Conservation (phyloP, 1,140 invertebrate species). For the Ostrea denselamellosa region DNA sequence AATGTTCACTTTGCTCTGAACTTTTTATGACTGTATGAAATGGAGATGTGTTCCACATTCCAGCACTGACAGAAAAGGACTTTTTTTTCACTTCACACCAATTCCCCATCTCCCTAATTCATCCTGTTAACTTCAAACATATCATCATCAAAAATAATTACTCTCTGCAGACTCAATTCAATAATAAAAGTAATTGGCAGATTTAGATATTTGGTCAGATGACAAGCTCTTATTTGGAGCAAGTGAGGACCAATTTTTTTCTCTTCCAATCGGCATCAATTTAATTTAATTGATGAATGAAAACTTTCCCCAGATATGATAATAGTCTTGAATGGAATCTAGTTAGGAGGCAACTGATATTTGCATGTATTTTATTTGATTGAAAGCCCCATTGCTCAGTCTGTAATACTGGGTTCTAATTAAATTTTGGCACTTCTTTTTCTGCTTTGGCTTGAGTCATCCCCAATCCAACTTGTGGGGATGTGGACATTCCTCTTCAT, state of each 20-base stretch:
- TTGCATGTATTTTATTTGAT: slow-evolving; percentile 38
- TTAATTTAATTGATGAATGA: slow-evolving; percentile 40
- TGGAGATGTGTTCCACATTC: neutral
- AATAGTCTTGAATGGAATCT: slow-evolving; percentile 33
- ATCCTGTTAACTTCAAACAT: slow-evolving; percentile 20
- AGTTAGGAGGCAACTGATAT: slow-evolving; percentile 37
- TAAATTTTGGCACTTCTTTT: slow-evolving; percentile 34
- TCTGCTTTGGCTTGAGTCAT: slow-evolving; percentile 17
- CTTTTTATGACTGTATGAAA: neutral
- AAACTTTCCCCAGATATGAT: slow-evolving; percentile 33
- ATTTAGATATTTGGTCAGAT: slow-evolving; percentile 34
- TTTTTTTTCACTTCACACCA: slow-evolving; percentile 20
- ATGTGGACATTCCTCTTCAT: neutral
- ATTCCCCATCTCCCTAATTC: slow-evolving; percentile 19
- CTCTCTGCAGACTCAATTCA: slow-evolving; percentile 25
- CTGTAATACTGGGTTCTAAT: slow-evolving; percentile 1
- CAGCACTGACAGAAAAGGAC: neutral
- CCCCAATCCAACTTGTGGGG: slow-evolving; percentile 10
- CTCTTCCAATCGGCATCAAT: slow-evolving; percentile 29
- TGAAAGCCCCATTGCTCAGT: neutral
- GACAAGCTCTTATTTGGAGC: slow-evolving; percentile 13
- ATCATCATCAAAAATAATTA: slow-evolving; percentile 33
- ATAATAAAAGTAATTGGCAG: slow-evolving; percentile 24
- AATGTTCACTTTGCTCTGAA: neutral
- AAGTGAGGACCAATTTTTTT: slow-evolving; percentile 8